Conservation (phyloP, 2,797 vertebrate species). For the Thripadectes ignobilis region DNA sequence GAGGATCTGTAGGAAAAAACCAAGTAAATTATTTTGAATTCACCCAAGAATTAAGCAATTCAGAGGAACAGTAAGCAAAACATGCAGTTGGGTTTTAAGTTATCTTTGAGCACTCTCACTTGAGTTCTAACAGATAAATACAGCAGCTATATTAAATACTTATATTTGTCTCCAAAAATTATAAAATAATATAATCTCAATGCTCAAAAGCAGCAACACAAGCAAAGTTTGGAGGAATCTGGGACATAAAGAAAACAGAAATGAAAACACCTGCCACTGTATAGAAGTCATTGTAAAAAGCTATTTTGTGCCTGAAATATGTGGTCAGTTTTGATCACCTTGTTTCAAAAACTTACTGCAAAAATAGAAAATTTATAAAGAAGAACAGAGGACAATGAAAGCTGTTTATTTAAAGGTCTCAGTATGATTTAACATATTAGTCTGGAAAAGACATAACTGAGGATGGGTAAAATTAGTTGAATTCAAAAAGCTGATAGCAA, state of each 20-base stretch:
- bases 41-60: background rate
- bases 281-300: background rate
- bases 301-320: background rate
- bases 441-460: background rate
- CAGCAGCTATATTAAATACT: background rate
- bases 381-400: background rate
- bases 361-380: background rate
- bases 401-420: background rate
- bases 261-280: background rate
- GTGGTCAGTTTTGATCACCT: background rate
- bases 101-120: background rate
- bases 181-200: background rate
- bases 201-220: background rate
- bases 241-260: background rate
- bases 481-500: background rate
- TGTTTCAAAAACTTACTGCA: background rate
- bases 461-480: background rate
- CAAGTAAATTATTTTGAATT: background rate
- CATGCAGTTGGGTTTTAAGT: background rate
- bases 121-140: background rate
- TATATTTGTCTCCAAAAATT: background rate
- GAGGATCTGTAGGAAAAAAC: background rate
- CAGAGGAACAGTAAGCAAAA: background rate
- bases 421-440: background rate
- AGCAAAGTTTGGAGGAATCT: background rate